Conservation (phyloP, 2,888 invertebrate genomes). For the Acronicta alni region DNA sequence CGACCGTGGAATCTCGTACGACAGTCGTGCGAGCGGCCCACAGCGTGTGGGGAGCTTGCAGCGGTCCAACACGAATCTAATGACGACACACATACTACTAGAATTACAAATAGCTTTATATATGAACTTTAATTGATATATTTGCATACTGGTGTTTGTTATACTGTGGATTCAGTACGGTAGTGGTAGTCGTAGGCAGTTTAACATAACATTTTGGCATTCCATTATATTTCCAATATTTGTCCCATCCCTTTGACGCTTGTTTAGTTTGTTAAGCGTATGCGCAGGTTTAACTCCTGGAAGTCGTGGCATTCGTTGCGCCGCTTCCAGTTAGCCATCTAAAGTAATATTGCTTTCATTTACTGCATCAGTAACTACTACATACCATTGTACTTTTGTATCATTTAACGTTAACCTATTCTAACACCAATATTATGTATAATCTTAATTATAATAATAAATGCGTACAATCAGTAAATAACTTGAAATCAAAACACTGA, state of each 20-base stretch:
- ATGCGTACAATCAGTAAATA: conserved; percentile 28
- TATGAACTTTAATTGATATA: conserved; percentile 53
- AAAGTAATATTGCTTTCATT: conserved; percentile 48
- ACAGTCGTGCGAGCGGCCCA: conserved; percentile 8
- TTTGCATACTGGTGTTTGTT: conserved; percentile 43
- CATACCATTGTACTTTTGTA: conserved; percentile 47
- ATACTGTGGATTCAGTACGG: conserved; percentile 46
- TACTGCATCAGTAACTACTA: conserved; percentile 47
- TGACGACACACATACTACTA: conserved; percentile 50
- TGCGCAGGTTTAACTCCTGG: conserved; percentile 3
- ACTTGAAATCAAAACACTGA: conserved; percentile 16
- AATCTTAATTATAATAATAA: conserved; percentile 31
- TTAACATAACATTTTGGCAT: conserved; percentile 45
- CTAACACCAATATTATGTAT: conserved; percentile 43
- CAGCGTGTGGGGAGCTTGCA: conserved; percentile 57
- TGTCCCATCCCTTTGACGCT: conserved; percentile 34
- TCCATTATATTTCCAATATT: conserved; percentile 41
- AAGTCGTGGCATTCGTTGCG: conserved; percentile 4
- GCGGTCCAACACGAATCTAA: conserved; percentile 54
- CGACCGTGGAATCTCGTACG: conserved; percentile 2
- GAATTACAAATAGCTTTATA: conserved; percentile 42
- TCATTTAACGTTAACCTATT: conserved; percentile 41
- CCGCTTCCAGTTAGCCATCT: conserved; percentile 27
- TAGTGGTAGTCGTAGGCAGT: conserved; percentile 52
- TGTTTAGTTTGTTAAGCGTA: conserved; percentile 17